These are phyloP conservation scores for Drosophila serrata DNA, from an alignment of 1,140 invertebrate species.

Conservation along the genomic window DNA sequence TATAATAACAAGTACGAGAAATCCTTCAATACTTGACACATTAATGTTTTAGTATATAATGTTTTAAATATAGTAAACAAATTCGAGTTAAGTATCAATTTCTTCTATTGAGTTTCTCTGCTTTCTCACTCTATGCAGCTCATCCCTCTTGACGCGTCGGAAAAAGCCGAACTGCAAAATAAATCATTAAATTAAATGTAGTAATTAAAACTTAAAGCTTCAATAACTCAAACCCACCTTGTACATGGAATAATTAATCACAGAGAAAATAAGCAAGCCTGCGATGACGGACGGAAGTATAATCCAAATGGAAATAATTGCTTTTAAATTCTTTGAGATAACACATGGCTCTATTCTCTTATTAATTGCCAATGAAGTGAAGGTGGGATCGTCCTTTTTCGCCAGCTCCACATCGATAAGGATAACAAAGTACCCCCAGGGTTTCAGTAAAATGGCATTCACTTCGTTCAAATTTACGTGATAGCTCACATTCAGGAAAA, in stretches of 20 bases:
- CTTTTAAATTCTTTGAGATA: constrained; percentile 69
- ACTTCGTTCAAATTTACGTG: constrained; percentile 74
- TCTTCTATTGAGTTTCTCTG: constrained; percentile 51
- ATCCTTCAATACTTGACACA: neutral
- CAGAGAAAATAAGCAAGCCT: constrained; percentile 65
- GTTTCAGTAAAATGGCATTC: constrained; percentile 69
- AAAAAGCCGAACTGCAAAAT: constrained; percentile 72
- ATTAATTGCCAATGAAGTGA: constrained; percentile 43
- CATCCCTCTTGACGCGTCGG: constrained; percentile 71
- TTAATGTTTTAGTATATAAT: neutral
- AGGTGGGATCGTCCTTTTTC: constrained; percentile 58
- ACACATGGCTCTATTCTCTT: constrained; percentile 70
- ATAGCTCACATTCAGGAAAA: constrained; percentile 68
- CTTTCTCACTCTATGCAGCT: constrained; percentile 63
- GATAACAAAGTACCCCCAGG: constrained; percentile 78
- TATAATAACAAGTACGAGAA: neutral
- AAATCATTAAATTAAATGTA: neutral
- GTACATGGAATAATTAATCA: constrained; percentile 69
- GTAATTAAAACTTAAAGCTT: neutral
- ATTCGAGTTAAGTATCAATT: neutral
- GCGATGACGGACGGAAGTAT: constrained; percentile 62
- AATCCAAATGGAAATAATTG: constrained; percentile 58
- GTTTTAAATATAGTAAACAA: neutral
- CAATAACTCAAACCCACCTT: constrained; percentile 50
- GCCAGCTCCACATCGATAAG: constrained; percentile 57